Conservation (phyloP, 2,113 vertebrate species). For the Aegypius monachus region DNA sequence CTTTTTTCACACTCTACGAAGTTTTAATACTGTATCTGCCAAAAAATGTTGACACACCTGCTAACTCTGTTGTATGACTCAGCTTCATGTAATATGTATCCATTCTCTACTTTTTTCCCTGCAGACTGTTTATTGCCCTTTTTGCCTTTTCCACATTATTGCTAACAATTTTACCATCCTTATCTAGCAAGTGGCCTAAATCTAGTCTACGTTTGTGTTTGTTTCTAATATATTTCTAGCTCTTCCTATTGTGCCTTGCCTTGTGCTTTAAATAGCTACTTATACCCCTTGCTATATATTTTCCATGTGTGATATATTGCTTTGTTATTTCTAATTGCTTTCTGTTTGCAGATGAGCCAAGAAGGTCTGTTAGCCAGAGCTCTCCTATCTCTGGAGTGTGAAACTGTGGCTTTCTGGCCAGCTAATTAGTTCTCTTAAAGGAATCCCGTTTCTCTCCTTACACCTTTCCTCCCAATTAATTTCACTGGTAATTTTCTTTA, state of each 20-base stretch:
- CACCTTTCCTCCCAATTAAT: slow-evolving; percentile 37
- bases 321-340: not conserved
- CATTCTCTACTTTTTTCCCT: not conserved
- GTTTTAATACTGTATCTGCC: not conserved
- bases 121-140: not conserved
- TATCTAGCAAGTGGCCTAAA: not conserved
- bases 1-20: not conserved
- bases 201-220: not conserved
- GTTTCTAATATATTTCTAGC: not conserved
- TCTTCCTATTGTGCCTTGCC: not conserved
- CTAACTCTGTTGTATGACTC: not conserved
- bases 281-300: not conserved
- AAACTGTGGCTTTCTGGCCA: not conserved
- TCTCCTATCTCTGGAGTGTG: not conserved
- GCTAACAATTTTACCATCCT: not conserved
- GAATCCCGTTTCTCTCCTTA: not conserved
- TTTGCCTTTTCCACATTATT: not conserved
- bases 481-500: slow-evolving; percentile 16
- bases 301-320: not conserved
- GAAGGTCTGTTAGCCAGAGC: not conserved
- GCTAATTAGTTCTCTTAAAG: slow-evolving; percentile 14
- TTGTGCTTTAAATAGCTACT: not conserved
- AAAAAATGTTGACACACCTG: slow-evolving; percentile 20
- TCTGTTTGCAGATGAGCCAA: not conserved
- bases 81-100: not conserved